Base-by-base conservation (phyloP, 2,113 vertebrate genomes). In the Sarotherodon lohbergeri region DNA sequence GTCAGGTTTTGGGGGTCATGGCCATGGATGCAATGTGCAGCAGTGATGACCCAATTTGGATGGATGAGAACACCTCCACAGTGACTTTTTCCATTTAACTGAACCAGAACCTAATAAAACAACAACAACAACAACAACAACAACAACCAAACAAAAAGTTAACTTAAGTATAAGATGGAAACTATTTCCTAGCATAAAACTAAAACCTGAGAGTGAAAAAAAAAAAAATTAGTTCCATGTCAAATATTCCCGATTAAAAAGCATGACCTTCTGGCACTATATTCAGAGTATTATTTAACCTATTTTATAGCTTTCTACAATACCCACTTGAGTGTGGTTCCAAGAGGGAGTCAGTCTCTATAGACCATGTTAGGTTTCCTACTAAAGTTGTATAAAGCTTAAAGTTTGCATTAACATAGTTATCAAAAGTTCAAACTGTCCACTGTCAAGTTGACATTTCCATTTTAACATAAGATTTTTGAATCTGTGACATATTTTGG, bases 21-120 rank as follows among this genome's bases (percentile, higher is more conserved):
- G 22, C 22, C 22, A 22, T 22, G 22, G 22, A 22, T 22, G 22
- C 22, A 22, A 22, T 22, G 22, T 22, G 22, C 22, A 22, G 22
- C 22, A 22, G 22, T 22, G 22, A 22, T 22, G 22, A 22, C 22
- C 22, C 22, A 22, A 22, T 22, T 82, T 1, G 95, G 71, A 2
- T 92, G 88, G 36, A 99, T 87, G 85, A 99, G 95, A 7, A 92
- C 90, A 0, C 97, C 98, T 0, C 98, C 98, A 36, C 98, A 99
- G 13, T 94, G 93, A 22, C 22, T 22, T 2, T 0, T 7, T 22
- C 85, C 90, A 0, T 94, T 50, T 12, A 96, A 34, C 68, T 90
- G 73, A 80, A 99, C 80, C 73, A 97, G 93, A 43, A 96, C 97
- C 98, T 99, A 95, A 46, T 4, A 22, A 5, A 90, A 22, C 22